These are phyloP conservation scores for Corythoichthys intestinalis DNA, from an alignment of 2,113 vertebrate genomes.

Conservation along the genomic window DNA sequence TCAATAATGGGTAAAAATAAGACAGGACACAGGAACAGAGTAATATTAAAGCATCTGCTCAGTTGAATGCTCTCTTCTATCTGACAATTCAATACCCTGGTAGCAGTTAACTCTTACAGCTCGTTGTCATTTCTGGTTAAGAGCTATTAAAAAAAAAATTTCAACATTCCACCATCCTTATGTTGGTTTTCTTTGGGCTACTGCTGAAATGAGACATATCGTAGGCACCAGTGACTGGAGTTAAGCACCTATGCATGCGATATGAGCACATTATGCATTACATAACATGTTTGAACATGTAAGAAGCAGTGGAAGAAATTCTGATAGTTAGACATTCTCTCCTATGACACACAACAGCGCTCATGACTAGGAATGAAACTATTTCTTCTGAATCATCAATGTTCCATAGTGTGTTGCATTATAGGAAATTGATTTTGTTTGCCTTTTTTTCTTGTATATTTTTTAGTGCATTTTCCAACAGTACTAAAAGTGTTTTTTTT, in stretches of 20 bases:
- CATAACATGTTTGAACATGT: constrained; percentile 42
- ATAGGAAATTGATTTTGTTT: neutral
- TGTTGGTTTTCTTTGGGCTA: neutral
- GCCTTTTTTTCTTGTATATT: neutral
- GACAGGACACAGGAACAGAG: no score
- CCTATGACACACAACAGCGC: constrained; percentile 5
- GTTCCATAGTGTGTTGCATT: neutral
- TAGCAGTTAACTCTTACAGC: no score
- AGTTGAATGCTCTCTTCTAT: no score
- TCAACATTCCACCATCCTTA: neutral
- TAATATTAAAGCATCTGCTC: no score
- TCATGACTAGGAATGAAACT: neutral
- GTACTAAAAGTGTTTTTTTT: no score
- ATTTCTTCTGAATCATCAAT: neutral
- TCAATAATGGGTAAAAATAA: no score
- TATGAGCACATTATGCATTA: constrained; percentile 21
- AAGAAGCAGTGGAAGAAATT: constrained; percentile 9
- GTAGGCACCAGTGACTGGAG: neutral
- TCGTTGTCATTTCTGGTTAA: no score
- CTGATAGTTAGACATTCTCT: constrained; percentile 1
- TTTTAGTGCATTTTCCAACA: no score
- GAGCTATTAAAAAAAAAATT: no score
- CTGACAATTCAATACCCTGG: no score
- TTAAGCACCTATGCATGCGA: constrained; percentile 9
- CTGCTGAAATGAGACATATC: neutral